Base-by-base conservation (phyloP, 2,797 vertebrate species). In the Crypturellus tataupa region DNA sequence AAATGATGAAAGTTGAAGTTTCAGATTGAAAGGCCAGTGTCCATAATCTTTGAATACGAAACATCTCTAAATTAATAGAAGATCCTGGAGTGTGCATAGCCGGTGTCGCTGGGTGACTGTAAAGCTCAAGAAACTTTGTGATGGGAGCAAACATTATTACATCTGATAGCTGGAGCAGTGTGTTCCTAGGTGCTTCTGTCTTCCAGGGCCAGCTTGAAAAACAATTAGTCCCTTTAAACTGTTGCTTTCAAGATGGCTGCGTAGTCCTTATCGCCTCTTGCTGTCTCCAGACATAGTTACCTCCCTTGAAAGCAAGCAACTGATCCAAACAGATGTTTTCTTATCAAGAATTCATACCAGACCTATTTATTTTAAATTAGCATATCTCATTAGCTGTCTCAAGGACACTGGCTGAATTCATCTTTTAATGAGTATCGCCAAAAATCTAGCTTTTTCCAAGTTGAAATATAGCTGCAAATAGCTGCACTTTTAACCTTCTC, bases 301-400 rank as follows among this genome's bases (percentile, higher is more conserved):
- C 79, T 97, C 75, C 87, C 94, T 87, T 93, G 89, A 93, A 97
- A 97, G 85, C 29, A 81, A 88, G 73, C 83, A 90, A 76, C 82
- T 91, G 94, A 96, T 79, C 70, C 93, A 96, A 96, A 87, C 95
- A 98, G 96, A 97, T 97, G 96, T 98, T 98, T 98, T 97, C 97
- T 97, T 97, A 97, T 97, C 97, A 97, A 95, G 94, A 96, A 98
- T 97, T 98, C 95, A 96, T 95, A 95, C 93, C 93, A 97, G 94
- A 91, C 68, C 69, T 97, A 97, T 98, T 98, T 97, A 97, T 97
- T 92, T 90, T 47, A 94, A 97, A 98, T 98, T 98, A 97, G 96
- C 97, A 97, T 98, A 97, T 97, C 96, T 97, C 93, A 97, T 98
- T 98, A 98, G 97, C 95, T 97, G 92, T 97, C 93, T 97, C 96